Conservation (phyloP, 1,140 invertebrate species). For the Bursaphelenchus mucronatus region DNA sequence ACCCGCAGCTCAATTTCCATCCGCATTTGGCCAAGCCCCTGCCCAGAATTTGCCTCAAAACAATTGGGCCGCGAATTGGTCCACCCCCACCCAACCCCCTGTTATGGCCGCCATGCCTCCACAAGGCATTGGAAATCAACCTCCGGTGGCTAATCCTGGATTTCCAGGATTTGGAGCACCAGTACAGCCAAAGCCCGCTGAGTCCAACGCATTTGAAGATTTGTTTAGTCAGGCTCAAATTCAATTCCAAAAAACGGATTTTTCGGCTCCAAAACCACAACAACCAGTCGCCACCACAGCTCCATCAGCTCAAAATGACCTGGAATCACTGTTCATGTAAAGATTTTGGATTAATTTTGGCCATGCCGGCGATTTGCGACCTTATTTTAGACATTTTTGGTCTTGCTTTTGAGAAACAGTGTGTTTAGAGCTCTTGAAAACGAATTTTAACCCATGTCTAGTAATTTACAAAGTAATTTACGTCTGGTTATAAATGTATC, state of each 20-base stretch:
- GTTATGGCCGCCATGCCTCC: too few species aligned
- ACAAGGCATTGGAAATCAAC: too few species aligned
- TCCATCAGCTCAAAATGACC: constrained; percentile 12
- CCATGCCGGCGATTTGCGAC: neutral
- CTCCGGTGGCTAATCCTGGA: too few species aligned
- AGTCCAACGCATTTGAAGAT: constrained; percentile 12
- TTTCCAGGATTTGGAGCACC: too few species aligned
- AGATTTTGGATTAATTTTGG: neutral
- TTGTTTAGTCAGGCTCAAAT: constrained; percentile 3
- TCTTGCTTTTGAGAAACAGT: neutral
- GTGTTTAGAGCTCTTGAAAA: neutral
- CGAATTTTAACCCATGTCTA: neutral
- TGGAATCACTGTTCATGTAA: constrained; percentile 21
- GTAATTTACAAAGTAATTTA: constrained; percentile 3
- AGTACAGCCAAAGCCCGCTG: neutral
- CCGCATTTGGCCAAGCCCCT: too few species aligned
- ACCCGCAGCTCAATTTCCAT: too few species aligned
- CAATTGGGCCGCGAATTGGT: too few species aligned
- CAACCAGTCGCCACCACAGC: neutral
- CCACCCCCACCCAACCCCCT: too few species aligned
- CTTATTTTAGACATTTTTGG: constrained; percentile 2
- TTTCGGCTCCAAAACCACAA: neutral
- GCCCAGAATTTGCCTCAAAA: too few species aligned
- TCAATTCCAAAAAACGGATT: neutral
- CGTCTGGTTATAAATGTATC: too few species aligned